Percentiles rank a stretch among this genome's conserved stretches.
Conservation (phyloP, 2,113 vertebrate species). For the Atractosteus spatula region DNA sequence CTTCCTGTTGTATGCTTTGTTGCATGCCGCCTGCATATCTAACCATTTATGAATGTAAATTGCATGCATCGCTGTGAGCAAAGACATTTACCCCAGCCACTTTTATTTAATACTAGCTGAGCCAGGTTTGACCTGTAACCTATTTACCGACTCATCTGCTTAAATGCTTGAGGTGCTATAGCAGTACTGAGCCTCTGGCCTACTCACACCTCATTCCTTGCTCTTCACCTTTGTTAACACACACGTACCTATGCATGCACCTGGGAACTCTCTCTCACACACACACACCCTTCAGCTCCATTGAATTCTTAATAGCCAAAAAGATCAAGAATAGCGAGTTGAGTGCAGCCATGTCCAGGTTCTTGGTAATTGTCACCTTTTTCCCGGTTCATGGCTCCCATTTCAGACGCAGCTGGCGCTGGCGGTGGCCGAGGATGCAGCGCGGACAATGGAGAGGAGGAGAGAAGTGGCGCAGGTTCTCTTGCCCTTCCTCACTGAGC, state of each 20-base stretch:
- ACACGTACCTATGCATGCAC: background rate
- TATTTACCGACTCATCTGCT: too few species aligned
- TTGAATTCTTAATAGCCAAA: constrained; percentile 71
- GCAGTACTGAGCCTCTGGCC: too few species aligned
- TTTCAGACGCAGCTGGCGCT: constrained; percentile 78
- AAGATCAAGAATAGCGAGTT: constrained; percentile 68
- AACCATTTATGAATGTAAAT: too few species aligned
- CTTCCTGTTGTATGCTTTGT: too few species aligned
- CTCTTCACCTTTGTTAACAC: too few species aligned
- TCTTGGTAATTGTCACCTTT: constrained; percentile 66
- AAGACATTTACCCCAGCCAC: too few species aligned
- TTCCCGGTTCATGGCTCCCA: constrained; percentile 48
- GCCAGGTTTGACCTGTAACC: too few species aligned
- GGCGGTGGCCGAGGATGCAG: constrained; percentile 60
- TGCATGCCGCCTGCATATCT: too few species aligned
- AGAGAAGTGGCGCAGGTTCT: constrained; percentile 72
- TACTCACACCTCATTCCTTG: too few species aligned
- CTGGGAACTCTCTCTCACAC: background rate
- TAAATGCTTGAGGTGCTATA: too few species aligned
- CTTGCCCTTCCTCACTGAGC: constrained; percentile 72
- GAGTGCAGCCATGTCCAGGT: constrained; percentile 77
- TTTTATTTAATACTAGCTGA: too few species aligned
- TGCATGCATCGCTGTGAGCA: too few species aligned
- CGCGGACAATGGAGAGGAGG: constrained; percentile 56
- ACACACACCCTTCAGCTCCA: constrained; percentile 62